Percentiles rank a stretch among this genome's conserved stretches.
phyloP scores from a whole-genome alignment of 2,113 vertebrate genomes.

The Thryonomys swinderianus region DNA sequence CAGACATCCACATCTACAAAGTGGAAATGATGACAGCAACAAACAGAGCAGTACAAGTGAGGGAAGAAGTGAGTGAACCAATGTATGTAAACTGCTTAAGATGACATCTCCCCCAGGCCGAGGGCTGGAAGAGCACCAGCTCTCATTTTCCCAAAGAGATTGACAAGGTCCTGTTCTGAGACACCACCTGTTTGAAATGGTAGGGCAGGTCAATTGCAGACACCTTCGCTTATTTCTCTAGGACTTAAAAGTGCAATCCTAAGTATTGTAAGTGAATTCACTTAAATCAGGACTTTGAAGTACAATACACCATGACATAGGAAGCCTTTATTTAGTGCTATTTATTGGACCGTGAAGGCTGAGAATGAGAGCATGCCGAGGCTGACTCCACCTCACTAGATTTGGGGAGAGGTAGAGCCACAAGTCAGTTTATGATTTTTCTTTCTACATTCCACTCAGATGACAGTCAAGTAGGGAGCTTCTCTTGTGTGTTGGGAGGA shows the following conservation, averaged over 20 bases:
- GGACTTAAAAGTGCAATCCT: not conserved
- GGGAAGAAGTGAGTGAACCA: not conserved
- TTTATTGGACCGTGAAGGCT: not conserved
- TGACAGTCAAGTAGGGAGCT: not conserved
- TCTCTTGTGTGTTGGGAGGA: slow-evolving; percentile 32
- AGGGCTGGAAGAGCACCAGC: not conserved
- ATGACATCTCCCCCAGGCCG: not conserved
- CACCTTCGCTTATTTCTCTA: not conserved
- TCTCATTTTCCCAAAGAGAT: not conserved
- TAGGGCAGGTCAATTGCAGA: not conserved
- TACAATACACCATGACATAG: not conserved
- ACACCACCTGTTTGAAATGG: not conserved
- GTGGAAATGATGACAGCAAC: not conserved
- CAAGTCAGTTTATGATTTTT: not conserved
- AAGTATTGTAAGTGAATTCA: not conserved
- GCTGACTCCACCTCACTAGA: not conserved
- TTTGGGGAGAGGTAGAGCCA: not conserved
- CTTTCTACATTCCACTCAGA: slow-evolving; percentile 13
- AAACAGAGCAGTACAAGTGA: not conserved
- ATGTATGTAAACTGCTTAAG: not conserved
- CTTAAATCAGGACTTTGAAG: not conserved
- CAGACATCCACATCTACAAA: not conserved
- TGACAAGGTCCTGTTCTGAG: not conserved
- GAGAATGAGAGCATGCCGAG: not conserved
- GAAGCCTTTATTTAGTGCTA: not conserved